A percentile compares a stretch with the other conserved stretches of the same genome.
Conservation (phyloP, 2,888 invertebrate genomes). For the Tetragnatha montana region DNA sequence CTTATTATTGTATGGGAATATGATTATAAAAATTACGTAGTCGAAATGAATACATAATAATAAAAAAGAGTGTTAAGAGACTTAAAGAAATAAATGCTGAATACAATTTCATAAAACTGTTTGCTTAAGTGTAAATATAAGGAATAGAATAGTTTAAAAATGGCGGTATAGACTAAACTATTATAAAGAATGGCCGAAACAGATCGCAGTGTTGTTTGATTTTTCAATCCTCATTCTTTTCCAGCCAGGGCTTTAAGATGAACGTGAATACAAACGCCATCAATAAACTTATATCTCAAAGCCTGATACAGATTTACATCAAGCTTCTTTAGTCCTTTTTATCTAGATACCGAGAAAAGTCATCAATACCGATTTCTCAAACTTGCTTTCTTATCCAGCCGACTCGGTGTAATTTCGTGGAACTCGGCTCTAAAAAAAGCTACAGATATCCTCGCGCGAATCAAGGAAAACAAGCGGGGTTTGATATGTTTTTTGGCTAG, state of each 20-base stretch:
- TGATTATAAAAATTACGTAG: too few species aligned
- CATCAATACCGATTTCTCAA: constrained; percentile 27
- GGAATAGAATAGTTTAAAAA: too few species aligned
- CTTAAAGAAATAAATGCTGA: too few species aligned
- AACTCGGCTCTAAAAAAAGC: constrained; percentile 1
- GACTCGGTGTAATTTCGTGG: constrained; percentile 13
- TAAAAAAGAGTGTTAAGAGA: too few species aligned
- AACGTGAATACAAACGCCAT: constrained; percentile 8
- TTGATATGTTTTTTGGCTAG: constrained; percentile 31
- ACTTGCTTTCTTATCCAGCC: constrained; percentile 17
- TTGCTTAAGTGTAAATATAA: too few species aligned
- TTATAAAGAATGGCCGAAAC: too few species aligned
- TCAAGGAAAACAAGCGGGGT: constrained; percentile 11
- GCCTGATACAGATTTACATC: neutral
- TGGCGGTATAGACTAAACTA: too few species aligned
- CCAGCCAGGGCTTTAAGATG: neutral
- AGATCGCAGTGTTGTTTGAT: neutral
- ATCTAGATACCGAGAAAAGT: neutral
- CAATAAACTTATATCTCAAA: constrained; percentile 13
- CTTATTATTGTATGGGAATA: too few species aligned
- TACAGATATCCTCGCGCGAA: constrained; percentile 13
- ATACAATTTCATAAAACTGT: too few species aligned
- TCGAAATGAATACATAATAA: too few species aligned
- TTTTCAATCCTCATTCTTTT: neutral
- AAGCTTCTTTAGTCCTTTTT: neutral